These are phyloP conservation scores for Crambe crambe DNA, from an alignment of 37 sponge, comb jelly and placozoan species.

Conservation along the genomic window DNA sequence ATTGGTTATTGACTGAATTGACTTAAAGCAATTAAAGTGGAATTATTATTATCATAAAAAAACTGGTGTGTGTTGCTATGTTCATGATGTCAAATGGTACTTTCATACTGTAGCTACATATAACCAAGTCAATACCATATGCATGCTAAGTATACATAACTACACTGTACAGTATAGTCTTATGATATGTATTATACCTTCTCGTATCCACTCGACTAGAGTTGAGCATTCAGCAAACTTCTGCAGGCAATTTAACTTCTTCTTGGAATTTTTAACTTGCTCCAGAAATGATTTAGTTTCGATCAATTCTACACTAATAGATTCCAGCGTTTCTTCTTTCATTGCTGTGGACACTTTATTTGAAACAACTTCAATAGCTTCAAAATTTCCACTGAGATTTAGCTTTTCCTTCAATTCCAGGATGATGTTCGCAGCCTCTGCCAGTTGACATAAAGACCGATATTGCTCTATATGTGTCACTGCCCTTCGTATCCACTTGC, in stretches of 20 bases:
- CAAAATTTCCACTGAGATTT: conserved; percentile 41
- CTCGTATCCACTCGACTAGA: conserved; percentile 63
- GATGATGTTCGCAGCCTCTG: conserved; percentile 23
- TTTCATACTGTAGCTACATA: background rate
- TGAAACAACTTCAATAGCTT: conserved; percentile 32
- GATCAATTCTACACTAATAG: conserved; percentile 13
- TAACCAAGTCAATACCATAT: background rate
- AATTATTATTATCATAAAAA: too few species aligned
- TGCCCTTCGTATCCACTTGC: background rate
- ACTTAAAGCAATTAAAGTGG: too few species aligned
- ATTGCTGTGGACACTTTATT: conserved; percentile 21
- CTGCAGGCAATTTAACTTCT: conserved; percentile 31
- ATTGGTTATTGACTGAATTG: too few species aligned
- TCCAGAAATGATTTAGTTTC: conserved; percentile 36
- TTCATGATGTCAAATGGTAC: too few species aligned
- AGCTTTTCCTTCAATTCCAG: conserved; percentile 23
- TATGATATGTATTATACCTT: too few species aligned
- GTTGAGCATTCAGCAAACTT: conserved; percentile 23
- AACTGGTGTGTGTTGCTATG: too few species aligned
- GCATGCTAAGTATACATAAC: background rate
- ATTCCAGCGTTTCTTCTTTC: conserved; percentile 35
- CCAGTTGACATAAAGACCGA: conserved; percentile 5
- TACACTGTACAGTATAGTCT: too few species aligned
- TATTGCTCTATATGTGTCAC: conserved; percentile 6
- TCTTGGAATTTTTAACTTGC: background rate